Percentiles rank a stretch among this genome's conserved stretches.
phyloP scores from a whole-genome alignment of 2,888 invertebrate species.

The Allophyes oxyacanthae region DNA sequence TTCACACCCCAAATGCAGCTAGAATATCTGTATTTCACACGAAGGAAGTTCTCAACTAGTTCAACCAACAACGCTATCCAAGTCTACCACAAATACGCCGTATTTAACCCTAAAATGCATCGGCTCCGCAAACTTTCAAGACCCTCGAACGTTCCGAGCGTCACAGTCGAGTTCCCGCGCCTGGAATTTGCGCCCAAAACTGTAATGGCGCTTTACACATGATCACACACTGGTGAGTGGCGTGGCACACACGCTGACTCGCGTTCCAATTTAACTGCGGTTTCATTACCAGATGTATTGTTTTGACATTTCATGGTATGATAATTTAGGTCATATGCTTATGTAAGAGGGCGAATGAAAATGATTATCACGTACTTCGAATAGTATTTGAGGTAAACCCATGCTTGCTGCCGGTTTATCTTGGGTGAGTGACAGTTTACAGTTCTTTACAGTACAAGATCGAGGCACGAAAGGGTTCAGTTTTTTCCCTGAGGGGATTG shows the following conservation, averaged over 20 bases:
- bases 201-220: conserved; percentile 38
- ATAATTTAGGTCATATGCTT: too few relatives aligned
- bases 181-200: conserved; percentile 37
- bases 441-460: too few relatives aligned
- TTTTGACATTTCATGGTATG: too few relatives aligned
- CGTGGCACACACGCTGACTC: conserved; percentile 61
- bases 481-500: too few relatives aligned
- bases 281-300: conserved; percentile 62
- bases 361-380: too few relatives aligned
- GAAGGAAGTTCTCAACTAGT: background rate
- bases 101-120: conserved; percentile 33
- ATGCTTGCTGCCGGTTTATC: too few relatives aligned
- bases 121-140: conserved; percentile 33
- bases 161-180: conserved; percentile 29
- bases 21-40: too few relatives aligned
- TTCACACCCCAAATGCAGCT: too few relatives aligned
- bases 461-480: too few relatives aligned
- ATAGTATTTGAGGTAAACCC: too few relatives aligned
- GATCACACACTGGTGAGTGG: conserved; percentile 43
- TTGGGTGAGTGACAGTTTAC: too few relatives aligned
- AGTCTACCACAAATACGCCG: conserved; percentile 19
- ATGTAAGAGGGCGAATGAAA: too few relatives aligned
- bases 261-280: conserved; percentile 74
- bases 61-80: conserved; percentile 1
- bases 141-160: conserved; percentile 24